phyloP scores from a whole-genome alignment of 2,113 vertebrate species.

The Monopterus albus region DNA sequence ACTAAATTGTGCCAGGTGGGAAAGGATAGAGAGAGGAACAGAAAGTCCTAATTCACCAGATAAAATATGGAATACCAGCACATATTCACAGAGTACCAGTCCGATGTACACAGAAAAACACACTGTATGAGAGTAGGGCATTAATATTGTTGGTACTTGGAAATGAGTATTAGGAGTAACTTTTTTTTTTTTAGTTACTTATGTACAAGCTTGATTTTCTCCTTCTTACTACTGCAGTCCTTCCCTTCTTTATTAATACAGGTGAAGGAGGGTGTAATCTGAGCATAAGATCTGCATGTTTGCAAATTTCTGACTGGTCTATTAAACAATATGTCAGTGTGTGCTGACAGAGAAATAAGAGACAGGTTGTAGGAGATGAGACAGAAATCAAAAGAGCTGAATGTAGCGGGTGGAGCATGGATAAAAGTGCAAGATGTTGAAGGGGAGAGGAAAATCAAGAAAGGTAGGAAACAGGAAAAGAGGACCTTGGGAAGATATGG shows the following conservation, averaged over 20 bases:
- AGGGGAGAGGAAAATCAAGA: background rate
- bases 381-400: background rate
- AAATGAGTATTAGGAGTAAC: conserved; percentile 9
- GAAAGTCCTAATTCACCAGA: conserved; percentile 20
- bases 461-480: background rate
- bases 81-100: background rate
- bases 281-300: background rate
- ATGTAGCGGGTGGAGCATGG: background rate
- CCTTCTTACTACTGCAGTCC: background rate
- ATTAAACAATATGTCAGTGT: background rate
- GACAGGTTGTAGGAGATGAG: background rate
- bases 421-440: background rate
- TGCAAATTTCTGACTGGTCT: too few relatives aligned
- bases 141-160: conserved; percentile 26
- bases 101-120: background rate
- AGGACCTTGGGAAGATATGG: conserved; percentile 2
- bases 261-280: background rate
- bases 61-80: conserved; percentile 12
- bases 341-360: background rate
- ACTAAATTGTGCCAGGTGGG: conserved; percentile 44
- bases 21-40: conserved; percentile 21
- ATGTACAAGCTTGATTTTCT: background rate
- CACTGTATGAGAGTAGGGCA: background rate
- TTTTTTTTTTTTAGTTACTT: background rate
- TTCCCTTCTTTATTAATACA: conserved; percentile 15